Evolutionary conservation across 2,888 invertebrate species (phyloP).

Genomic region (Spilarctia lutea): DNA sequence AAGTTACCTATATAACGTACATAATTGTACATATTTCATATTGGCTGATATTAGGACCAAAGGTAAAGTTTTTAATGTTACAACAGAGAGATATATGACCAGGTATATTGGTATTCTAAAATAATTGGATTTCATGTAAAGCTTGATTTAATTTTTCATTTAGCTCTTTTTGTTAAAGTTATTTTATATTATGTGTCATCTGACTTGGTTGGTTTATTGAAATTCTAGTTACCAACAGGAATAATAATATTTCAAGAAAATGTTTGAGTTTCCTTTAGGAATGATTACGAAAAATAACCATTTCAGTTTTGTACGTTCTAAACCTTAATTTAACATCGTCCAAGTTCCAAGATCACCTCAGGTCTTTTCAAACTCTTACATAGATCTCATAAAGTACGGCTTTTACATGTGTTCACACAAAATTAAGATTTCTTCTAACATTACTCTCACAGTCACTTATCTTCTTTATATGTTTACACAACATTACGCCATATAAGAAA

Average conservation of each 20-base stretch:
- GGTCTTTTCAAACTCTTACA: background rate
- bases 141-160: background rate
- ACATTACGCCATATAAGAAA: conserved; percentile 61
- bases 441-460: conserved; percentile 44
- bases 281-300: background rate
- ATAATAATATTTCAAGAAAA: background rate
- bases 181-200: background rate
- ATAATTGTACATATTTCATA: background rate
- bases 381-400: conserved; percentile 10
- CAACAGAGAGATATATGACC: background rate
- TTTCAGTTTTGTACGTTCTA: background rate
- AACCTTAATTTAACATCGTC: background rate
- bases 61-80: no score
- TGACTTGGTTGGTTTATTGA: background rate
- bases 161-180: background rate
- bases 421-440: conserved; percentile 39
- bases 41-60: background rate
- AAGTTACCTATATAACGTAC: background rate
- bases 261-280: background rate
- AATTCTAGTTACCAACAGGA: background rate
- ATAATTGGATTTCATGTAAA: background rate
- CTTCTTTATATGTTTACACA: conserved; percentile 61
- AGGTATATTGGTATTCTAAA: background rate
- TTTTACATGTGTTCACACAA: conserved; percentile 31
- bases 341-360: background rate